Conservation (phyloP, 2,888 invertebrate species). For the Papilio elwesi region DNA sequence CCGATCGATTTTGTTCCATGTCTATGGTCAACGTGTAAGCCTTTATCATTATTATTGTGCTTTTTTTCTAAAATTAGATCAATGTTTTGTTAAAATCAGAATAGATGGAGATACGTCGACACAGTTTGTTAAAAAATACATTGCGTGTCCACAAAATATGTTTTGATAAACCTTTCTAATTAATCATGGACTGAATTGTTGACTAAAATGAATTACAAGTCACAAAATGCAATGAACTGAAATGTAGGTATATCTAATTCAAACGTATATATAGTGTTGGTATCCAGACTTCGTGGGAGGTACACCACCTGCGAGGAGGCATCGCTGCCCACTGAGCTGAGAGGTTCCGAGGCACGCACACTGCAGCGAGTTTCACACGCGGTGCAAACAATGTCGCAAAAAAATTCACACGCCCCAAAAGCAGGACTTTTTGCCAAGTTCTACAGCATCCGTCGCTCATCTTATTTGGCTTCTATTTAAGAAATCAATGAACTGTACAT, state of each 20-base stretch:
- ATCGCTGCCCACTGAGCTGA: constrained; percentile 69
- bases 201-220: too few relatives aligned
- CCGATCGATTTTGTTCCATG: constrained; percentile 43
- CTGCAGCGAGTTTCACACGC: constrained; percentile 51
- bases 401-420: constrained; percentile 33
- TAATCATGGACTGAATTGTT: too few relatives aligned
- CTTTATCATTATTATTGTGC: background rate
- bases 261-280: background rate
- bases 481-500: background rate
- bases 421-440: constrained; percentile 9
- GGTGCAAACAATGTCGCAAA: constrained; percentile 26
- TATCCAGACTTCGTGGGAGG: constrained; percentile 61
- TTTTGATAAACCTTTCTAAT: too few relatives aligned
- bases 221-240: too few relatives aligned
- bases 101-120: too few relatives aligned
- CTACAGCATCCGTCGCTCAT: constrained; percentile 37
- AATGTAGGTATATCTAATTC: too few relatives aligned
- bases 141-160: too few relatives aligned
- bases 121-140: too few relatives aligned
- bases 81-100: too few relatives aligned
- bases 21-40: constrained; percentile 37
- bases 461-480: constrained; percentile 40
- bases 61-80: too few relatives aligned
- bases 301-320: constrained; percentile 63
- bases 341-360: constrained; percentile 53